These are phyloP conservation scores for Hedychridium roseum DNA, from an alignment of 2,888 invertebrate species.

Conservation along the genomic window DNA sequence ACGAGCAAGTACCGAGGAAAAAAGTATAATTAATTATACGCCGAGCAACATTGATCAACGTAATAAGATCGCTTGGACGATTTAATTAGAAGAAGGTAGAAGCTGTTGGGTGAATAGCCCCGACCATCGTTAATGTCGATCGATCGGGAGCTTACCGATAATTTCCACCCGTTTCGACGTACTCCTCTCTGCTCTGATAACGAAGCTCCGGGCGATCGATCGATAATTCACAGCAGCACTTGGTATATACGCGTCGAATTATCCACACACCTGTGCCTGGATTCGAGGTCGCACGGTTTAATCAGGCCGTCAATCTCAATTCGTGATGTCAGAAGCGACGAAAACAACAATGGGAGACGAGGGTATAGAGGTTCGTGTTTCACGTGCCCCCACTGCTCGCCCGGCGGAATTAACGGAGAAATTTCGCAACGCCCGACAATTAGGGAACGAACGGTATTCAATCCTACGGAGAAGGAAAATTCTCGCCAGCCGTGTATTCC, in stretches of 20 bases:
- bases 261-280: background rate
- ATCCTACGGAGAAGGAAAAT: too few relatives aligned
- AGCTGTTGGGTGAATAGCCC: too few relatives aligned
- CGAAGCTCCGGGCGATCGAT: constrained; percentile 5
- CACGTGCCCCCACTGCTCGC: background rate
- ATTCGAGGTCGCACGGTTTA: constrained; percentile 7
- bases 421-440: too few relatives aligned
- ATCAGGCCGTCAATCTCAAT: constrained; percentile 7
- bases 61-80: too few relatives aligned
- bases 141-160: background rate
- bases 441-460: too few relatives aligned
- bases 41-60: too few relatives aligned
- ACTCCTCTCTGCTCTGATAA: background rate
- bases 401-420: background rate
- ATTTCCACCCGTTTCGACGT: background rate
- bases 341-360: constrained; percentile 6
- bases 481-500: too few relatives aligned
- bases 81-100: too few relatives aligned
- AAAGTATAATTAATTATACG: too few relatives aligned
- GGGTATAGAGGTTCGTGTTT: background rate
- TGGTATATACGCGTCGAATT: background rate
- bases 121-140: too few relatives aligned
- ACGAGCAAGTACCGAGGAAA: too few relatives aligned
- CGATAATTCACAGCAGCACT: constrained; percentile 1
- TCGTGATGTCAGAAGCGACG: constrained; percentile 8